Conservation (phyloP, 2,888 invertebrate genomes). For the Autographa pulchrina region DNA sequence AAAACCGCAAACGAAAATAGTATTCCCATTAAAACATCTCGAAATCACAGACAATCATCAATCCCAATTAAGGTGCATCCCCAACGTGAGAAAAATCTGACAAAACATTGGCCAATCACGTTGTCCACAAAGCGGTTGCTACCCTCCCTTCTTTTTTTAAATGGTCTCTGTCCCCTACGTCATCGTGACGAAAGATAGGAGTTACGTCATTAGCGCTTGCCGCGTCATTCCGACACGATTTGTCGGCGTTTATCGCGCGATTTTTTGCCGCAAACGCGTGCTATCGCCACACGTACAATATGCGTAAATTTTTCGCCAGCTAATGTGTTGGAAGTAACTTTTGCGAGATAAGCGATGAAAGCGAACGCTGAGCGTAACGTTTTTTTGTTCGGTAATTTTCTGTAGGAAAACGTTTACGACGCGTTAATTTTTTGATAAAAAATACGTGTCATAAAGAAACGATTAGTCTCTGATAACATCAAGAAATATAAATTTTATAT, state of each 20-base stretch:
- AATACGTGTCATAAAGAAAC: constrained; percentile 20
- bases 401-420: constrained; percentile 52
- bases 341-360: constrained; percentile 83
- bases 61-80: constrained; percentile 85
- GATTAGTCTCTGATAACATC: neutral
- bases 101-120: constrained; percentile 79
- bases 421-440: constrained; percentile 52
- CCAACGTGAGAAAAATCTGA: constrained; percentile 85
- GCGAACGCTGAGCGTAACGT: constrained; percentile 72
- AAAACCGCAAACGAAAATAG: constrained; percentile 63
- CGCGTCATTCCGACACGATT: constrained; percentile 85
- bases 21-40: constrained; percentile 62
- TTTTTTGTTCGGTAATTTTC: constrained; percentile 70
- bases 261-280: constrained; percentile 80
- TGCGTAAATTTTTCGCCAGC: constrained; percentile 82
- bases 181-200: constrained; percentile 79
- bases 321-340: constrained; percentile 86
- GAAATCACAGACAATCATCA: constrained; percentile 79
- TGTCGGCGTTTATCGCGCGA: constrained; percentile 86
- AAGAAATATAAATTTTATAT: neutral
- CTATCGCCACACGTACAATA: constrained; percentile 84
- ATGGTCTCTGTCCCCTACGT: constrained; percentile 75
- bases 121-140: constrained; percentile 76
- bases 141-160: constrained; percentile 72
- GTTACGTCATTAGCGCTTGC: constrained; percentile 86